These are phyloP conservation scores for Sterrhoptilus dennistouni DNA, from an alignment of 2,113 vertebrate genomes.

Conservation along the genomic window DNA sequence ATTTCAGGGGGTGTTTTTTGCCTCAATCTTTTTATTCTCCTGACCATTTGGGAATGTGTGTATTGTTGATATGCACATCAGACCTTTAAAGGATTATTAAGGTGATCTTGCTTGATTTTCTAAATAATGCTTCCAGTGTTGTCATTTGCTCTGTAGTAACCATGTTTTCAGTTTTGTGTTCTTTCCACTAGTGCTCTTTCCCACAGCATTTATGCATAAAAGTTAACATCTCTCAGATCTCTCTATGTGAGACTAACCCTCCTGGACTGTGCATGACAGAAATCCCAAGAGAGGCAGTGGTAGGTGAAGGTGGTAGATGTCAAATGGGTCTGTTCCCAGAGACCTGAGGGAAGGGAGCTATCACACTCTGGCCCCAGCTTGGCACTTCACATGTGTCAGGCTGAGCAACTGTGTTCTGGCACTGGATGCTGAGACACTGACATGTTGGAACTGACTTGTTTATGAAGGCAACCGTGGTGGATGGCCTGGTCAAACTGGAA, in stretches of 20 bases:
- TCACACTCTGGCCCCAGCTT: background rate
- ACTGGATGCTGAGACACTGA: background rate
- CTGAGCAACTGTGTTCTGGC: background rate
- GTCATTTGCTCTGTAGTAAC: background rate
- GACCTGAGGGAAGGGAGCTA: background rate
- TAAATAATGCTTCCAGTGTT: background rate
- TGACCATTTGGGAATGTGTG: background rate
- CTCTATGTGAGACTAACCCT: background rate
- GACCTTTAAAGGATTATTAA: background rate
- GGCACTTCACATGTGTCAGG: background rate
- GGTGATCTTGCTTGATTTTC: background rate
- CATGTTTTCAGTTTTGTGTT: background rate
- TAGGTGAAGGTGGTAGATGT: background rate
- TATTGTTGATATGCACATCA: background rate
- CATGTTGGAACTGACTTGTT: background rate
- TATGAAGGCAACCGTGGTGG: background rate
- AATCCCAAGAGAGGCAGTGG: background rate
- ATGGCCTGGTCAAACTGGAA: background rate
- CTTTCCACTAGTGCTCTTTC: background rate
- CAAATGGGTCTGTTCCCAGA: background rate
- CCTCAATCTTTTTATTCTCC: background rate
- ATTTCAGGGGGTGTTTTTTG: accelerated
- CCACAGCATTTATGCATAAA: background rate
- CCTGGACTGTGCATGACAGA: accelerated
- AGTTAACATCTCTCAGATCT: background rate